These are phyloP conservation scores for Hydroisotoma schaefferi DNA, from an alignment of 2,888 invertebrate species.

Conservation along the genomic window DNA sequence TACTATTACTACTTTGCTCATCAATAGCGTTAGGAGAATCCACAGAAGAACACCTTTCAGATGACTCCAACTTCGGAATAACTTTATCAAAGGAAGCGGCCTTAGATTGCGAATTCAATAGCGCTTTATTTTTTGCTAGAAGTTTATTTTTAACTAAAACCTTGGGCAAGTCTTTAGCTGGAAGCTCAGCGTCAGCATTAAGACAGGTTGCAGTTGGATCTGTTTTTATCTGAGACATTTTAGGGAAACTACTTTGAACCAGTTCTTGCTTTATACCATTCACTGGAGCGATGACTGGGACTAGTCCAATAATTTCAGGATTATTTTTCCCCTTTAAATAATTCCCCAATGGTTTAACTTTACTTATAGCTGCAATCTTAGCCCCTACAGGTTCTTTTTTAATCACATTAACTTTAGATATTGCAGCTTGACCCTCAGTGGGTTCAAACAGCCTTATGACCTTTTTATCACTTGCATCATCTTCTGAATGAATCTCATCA, in stretches of 20 bases:
- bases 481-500: constrained; percentile 21
- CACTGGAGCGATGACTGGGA: no score
- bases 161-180: no score
- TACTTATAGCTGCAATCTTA: not conserved
- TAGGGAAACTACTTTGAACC: no score
- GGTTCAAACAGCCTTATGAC: no score
- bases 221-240: not conserved
- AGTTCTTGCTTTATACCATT: no score
- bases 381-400: not conserved
- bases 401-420: not conserved
- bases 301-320: not conserved
- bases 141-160: not conserved
- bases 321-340: not conserved
- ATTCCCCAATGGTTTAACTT: not conserved
- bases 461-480: not conserved
- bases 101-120: not conserved
- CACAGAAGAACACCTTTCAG: not conserved
- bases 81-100: constrained; percentile 5
- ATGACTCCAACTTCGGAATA: constrained; percentile 1
- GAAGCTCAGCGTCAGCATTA: no score
- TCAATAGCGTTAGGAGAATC: not conserved
- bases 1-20: not conserved
- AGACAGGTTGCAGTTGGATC: not conserved
- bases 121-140: not conserved
- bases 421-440: no score